Percentiles rank a stretch among this genome's conserved stretches.
Evolutionary conservation across 1,140 invertebrate species (phyloP).

Genomic region (Planococcus citri): DNA sequence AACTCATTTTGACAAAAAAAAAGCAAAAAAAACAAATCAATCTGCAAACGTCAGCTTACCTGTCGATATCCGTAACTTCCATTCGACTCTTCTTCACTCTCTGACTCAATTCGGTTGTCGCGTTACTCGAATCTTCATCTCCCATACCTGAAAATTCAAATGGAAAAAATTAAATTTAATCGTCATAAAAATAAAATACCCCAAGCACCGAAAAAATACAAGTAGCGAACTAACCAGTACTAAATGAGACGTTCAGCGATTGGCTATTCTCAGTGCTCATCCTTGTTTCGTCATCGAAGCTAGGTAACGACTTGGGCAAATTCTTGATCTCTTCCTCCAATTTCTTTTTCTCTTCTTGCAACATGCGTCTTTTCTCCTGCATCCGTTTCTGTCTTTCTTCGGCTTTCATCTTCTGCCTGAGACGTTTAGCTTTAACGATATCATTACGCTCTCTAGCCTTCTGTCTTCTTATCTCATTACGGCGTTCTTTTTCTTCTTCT

Average conservation of each 20-base stretch:
- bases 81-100: constrained; percentile 56
- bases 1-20: not conserved
- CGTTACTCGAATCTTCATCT: constrained; percentile 49
- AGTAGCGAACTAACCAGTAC: not conserved
- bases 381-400: constrained; percentile 27
- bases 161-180: too few relatives aligned
- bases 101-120: constrained; percentile 49
- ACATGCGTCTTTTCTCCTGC: constrained; percentile 25
- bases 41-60: constrained; percentile 31
- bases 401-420: constrained; percentile 26
- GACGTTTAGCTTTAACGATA: constrained; percentile 26
- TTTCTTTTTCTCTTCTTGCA: constrained; percentile 26
- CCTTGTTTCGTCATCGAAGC: constrained; percentile 72
- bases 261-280: constrained; percentile 59
- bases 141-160: constrained; percentile 13
- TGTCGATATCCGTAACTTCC: constrained; percentile 56
- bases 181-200: not conserved
- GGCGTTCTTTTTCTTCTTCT: constrained; percentile 28
- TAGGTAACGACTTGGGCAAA: constrained; percentile 37
- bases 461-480: constrained; percentile 25
- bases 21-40: not conserved
- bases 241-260: not conserved
- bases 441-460: constrained; percentile 26
- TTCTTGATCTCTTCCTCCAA: constrained; percentile 26
- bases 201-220: too few relatives aligned